Conservation (phyloP, 2,797 vertebrate species). For the Numenius phaeopus region DNA sequence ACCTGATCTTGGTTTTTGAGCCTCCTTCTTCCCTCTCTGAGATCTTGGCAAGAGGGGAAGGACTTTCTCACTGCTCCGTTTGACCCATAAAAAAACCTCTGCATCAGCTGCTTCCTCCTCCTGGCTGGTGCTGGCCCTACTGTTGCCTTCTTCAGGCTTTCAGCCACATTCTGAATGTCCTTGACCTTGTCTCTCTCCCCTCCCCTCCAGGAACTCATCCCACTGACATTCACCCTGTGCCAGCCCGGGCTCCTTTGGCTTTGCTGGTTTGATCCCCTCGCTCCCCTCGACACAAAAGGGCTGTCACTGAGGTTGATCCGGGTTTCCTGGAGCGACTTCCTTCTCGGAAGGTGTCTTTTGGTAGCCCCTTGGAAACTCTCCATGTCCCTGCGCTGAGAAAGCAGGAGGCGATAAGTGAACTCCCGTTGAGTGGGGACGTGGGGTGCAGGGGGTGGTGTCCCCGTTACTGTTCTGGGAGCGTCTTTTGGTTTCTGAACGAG, state of each 20-base stretch:
- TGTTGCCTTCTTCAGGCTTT: constrained; percentile 10
- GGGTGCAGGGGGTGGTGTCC: accelerated
- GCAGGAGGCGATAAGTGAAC: no score
- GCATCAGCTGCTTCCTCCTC: background rate
- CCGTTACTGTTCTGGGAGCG: accelerated
- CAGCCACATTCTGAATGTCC: background rate
- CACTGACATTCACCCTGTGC: background rate
- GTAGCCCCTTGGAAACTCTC: background rate
- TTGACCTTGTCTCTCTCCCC: background rate
- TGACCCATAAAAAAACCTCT: background rate
- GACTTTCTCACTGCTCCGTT: background rate
- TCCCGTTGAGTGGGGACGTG: background rate
- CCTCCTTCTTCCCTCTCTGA: background rate
- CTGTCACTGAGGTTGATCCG: background rate
- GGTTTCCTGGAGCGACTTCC: background rate
- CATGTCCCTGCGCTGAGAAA: background rate
- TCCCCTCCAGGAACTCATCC: background rate
- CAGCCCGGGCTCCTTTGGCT: background rate
- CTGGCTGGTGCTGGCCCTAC: background rate
- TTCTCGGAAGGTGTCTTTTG: background rate
- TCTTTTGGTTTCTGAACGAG: background rate
- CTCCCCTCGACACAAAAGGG: background rate
- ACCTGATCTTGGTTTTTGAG: background rate
- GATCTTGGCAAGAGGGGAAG: background rate
- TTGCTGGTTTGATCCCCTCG: background rate